A percentile compares a stretch with the other conserved stretches of the same genome.
phyloP scores from a whole-genome alignment of 2,797 vertebrate species.

The Clarias laeviceps region DNA sequence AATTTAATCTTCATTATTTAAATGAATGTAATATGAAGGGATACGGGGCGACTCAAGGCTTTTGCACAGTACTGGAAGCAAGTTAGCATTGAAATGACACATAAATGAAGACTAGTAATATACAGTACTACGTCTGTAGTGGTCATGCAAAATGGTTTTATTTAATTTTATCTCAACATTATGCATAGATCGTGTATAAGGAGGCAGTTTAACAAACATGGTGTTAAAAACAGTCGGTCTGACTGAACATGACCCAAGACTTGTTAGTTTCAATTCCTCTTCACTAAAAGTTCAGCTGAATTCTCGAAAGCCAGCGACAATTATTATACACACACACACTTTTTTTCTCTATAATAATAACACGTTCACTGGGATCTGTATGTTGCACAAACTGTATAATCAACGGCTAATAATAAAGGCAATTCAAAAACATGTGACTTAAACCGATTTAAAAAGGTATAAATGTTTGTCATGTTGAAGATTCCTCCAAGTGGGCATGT shows the following conservation, averaged over 20 bases:
- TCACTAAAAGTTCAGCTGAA: neutral
- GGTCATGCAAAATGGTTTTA: neutral
- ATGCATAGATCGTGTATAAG: neutral
- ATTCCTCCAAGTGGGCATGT: neutral
- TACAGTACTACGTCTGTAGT: neutral
- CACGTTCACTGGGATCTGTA: neutral
- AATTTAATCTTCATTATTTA: too few relatives aligned
- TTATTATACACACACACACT: neutral
- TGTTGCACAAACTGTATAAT: neutral
- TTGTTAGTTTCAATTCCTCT: neutral
- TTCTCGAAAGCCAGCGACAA: neutral
- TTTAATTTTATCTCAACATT: neutral
- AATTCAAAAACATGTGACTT: neutral
- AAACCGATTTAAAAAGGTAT: neutral
- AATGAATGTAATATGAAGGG: too few relatives aligned
- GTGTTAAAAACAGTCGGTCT: neutral
- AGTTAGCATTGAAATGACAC: neutral
- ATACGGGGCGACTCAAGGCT: too few relatives aligned
- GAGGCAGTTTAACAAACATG: neutral
- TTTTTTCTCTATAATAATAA: neutral
- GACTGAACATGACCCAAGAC: neutral
- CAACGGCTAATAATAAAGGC: neutral
- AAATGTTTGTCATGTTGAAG: neutral
- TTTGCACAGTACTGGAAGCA: too few relatives aligned
- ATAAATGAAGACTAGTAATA: neutral